These are phyloP conservation scores for Ariolimax columbianus DNA, from an alignment of 2,888 invertebrate genomes.

Conservation along the genomic window DNA sequence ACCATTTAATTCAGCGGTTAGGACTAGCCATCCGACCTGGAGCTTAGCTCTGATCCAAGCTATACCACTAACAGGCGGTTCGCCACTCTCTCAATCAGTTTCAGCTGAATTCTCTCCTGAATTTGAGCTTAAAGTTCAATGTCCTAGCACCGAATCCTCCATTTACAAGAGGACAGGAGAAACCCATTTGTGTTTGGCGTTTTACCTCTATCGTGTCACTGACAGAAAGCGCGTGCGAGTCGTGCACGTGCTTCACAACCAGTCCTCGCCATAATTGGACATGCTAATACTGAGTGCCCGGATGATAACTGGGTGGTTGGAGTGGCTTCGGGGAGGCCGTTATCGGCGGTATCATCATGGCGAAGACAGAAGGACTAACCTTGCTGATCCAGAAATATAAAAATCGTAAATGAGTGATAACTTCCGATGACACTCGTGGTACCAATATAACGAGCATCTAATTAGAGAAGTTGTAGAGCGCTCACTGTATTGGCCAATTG, in stretches of 20 bases:
- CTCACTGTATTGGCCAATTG: no score
- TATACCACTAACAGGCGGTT: not conserved
- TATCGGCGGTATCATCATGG: no score
- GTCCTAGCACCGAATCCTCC: not conserved
- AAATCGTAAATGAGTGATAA: no score
- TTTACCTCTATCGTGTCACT: not conserved
- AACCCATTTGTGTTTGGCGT: slow-evolving; percentile 12
- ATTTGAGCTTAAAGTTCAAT: not conserved
- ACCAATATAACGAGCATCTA: no score
- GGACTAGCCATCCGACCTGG: not conserved
- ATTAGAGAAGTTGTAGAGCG: no score
- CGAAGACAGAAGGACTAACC: no score
- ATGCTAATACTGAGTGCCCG: not conserved
- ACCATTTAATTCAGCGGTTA: not conserved
- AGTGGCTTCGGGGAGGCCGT: not conserved
- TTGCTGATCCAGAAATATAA: no score
- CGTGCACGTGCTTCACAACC: not conserved
- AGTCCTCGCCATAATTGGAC: not conserved
- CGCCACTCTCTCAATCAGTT: not conserved
- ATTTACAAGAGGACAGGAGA: slow-evolving; percentile 9
- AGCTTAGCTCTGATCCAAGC: not conserved
- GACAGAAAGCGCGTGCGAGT: not conserved
- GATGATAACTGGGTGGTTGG: not conserved
- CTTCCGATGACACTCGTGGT: no score
- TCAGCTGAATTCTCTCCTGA: not conserved